phyloP scores from a whole-genome alignment of 2,113 vertebrate species.

The Perognathus longimembris region DNA sequence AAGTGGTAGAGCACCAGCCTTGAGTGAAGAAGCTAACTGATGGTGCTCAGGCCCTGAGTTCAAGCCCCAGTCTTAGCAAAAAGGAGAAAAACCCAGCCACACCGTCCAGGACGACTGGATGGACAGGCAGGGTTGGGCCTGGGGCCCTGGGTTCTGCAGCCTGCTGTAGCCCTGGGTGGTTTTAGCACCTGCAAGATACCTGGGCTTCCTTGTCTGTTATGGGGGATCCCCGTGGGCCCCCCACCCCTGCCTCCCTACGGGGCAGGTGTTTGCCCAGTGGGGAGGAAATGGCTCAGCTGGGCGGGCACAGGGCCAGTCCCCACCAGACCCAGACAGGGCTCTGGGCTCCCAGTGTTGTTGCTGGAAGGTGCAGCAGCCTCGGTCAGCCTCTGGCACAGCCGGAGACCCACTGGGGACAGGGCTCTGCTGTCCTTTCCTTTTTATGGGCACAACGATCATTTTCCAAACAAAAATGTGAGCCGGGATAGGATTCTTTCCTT shows the following conservation, averaged over 20 bases:
- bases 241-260: neutral
- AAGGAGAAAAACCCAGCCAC: no score
- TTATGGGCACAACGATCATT: slow-evolving; percentile 61
- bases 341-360: slow-evolving; percentile 59
- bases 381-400: neutral
- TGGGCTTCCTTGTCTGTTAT: no score
- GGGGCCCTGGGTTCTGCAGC: no score
- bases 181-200: rapidly evolving
- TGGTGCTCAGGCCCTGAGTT: no score
- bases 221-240: no score
- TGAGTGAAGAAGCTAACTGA: no score
- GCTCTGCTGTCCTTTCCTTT: slow-evolving; percentile 59
- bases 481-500: slow-evolving; percentile 65
- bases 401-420: neutral
- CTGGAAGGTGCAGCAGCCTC: slow-evolving; percentile 60
- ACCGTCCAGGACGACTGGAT: no score
- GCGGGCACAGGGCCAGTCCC: slow-evolving; percentile 61
- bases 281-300: slow-evolving; percentile 61
- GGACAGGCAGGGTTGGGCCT: no score
- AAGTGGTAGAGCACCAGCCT: no score
- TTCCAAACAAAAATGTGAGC: slow-evolving; percentile 63
- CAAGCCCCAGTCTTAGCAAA: no score
- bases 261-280: slow-evolving; percentile 13
- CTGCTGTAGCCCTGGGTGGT: neutral
- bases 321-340: slow-evolving; percentile 43